These are phyloP conservation scores for Dreissena rostriformis DNA, from an alignment of 1,140 invertebrate species.

Conservation along the genomic window DNA sequence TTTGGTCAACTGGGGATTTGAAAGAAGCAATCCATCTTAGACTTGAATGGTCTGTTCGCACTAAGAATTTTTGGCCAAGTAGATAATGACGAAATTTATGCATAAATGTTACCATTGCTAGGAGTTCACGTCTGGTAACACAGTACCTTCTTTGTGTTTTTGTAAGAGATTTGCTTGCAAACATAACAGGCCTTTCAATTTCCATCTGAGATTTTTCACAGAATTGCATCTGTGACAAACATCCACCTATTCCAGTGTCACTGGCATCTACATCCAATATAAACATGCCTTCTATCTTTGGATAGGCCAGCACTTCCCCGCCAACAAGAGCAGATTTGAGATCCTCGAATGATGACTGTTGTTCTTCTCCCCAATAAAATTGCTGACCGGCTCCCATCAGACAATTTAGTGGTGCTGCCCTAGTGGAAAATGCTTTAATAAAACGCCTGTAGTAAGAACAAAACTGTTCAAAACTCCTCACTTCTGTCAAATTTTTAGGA, in stretches of 20 bases:
- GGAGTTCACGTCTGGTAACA: constrained; percentile 12
- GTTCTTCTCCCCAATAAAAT: constrained; percentile 30
- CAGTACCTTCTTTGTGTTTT: neutral
- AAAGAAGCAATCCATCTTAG: constrained; percentile 57
- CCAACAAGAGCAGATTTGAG: no score
- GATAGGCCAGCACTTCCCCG: neutral
- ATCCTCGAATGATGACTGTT: constrained; percentile 13
- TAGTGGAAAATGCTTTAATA: constrained; percentile 13
- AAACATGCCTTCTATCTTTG: no score
- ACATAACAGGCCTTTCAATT: neutral
- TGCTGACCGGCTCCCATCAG: constrained; percentile 8
- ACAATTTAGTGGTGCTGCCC: neutral
- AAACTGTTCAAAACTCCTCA: constrained; percentile 17
- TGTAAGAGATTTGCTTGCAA: constrained; percentile 8
- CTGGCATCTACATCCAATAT: no score
- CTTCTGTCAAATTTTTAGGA: constrained; percentile 23
- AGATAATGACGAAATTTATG: constrained; percentile 58
- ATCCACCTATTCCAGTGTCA: no score
- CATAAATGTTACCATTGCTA: constrained; percentile 56
- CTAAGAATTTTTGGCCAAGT: constrained; percentile 53
- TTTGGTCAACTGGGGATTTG: constrained; percentile 55
- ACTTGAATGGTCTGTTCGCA: constrained; percentile 63
- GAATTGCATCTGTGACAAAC: constrained; percentile 14
- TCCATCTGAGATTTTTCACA: neutral
- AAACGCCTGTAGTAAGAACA: constrained; percentile 28